Percentiles rank a stretch among this genome's conserved stretches.
These are phyloP conservation scores for Cactoblastis cactorum DNA, from an alignment of 2,888 invertebrate species.

Conservation along the genomic window DNA sequence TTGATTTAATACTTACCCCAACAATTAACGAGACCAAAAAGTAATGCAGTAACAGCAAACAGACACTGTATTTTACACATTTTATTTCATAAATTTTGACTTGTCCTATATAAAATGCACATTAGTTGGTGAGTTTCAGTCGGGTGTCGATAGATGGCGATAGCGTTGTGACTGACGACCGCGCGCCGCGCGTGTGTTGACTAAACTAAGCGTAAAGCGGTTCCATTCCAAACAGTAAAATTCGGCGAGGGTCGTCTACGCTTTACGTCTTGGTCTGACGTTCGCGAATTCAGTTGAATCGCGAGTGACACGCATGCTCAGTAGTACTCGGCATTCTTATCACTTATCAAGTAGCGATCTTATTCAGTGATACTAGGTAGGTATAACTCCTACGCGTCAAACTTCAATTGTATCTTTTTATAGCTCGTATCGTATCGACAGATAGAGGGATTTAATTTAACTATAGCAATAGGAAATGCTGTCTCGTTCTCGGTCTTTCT, in stretches of 20 bases:
- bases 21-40: slow-evolving; percentile 46
- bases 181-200: slow-evolving; percentile 48
- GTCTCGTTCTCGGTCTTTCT: too few species aligned
- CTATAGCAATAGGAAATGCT: too few species aligned
- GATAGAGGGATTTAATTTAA: too few species aligned
- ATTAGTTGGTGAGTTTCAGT: slow-evolving; percentile 58
- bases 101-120: slow-evolving; percentile 52
- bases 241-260: slow-evolving; percentile 12
- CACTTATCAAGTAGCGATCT: slow-evolving; percentile 1
- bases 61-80: slow-evolving; percentile 62
- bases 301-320: background rate
- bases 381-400: too few species aligned
- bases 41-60: slow-evolving; percentile 46
- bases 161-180: slow-evolving; percentile 40
- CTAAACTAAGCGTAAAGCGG: slow-evolving; percentile 50
- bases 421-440: too few species aligned
- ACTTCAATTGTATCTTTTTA: too few species aligned
- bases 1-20: slow-evolving; percentile 65
- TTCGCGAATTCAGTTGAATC: slow-evolving; percentile 9
- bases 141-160: slow-evolving; percentile 51
- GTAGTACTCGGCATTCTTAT: slow-evolving; percentile 2
- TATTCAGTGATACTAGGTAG: background rate
- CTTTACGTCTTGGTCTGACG: background rate
- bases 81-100: slow-evolving; percentile 62
- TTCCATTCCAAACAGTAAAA: background rate